Evolutionary conservation across 2,113 vertebrate genomes (phyloP), one percentile per base, ranked within the genome.

Genomic region (Odontophorus gujanensis): DNA sequence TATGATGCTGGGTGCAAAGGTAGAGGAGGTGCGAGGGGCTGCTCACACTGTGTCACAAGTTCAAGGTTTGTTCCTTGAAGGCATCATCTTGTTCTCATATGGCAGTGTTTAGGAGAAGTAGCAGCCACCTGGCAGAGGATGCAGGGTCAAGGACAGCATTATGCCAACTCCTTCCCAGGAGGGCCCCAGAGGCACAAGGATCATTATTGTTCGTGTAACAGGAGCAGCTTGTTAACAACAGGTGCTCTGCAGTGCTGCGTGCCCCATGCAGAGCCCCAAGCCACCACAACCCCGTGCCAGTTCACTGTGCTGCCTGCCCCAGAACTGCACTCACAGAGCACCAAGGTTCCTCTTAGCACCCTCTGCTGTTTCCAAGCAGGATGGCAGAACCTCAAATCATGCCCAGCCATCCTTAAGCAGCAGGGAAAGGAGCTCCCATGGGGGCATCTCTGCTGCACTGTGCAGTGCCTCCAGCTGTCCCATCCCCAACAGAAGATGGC

Each of bases 151-250:
- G 47, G 57, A 53, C 4, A 6, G 47, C 62, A 57, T 8, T 28
- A 1, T 1, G 0, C 1, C 1, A 69, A 22, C 48, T 58, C 12
- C 58, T 73, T 66, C 75, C 78, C 79, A n/a, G 81, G 71, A 89
- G 78, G 91, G 74, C 53, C 84, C 65, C 83, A 68, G 57, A 92
- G 43, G 51, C 57, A 57, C 66, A 47, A 75, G 26, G 7, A 24
- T 79, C 78, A 48, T 81, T 47, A 8, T 43, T 57, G 62, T 47
- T 87, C 47, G 67, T 74, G 80, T 57, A 65, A 38, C 65, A 75
- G 58, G 61, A 91, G 89, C 50, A 92, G 43, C 71, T 79, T 30
- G 95, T 95, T 89, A 89, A 42, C 66, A 53, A 69, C 21, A 62
- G 86, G 21, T 1, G 32, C 51, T 93, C 86, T 71, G 57, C 91